A percentile compares a stretch with the other conserved stretches of the same genome.
Conservation (phyloP, 2,113 vertebrate species). For the Lophotis ruficrista region DNA sequence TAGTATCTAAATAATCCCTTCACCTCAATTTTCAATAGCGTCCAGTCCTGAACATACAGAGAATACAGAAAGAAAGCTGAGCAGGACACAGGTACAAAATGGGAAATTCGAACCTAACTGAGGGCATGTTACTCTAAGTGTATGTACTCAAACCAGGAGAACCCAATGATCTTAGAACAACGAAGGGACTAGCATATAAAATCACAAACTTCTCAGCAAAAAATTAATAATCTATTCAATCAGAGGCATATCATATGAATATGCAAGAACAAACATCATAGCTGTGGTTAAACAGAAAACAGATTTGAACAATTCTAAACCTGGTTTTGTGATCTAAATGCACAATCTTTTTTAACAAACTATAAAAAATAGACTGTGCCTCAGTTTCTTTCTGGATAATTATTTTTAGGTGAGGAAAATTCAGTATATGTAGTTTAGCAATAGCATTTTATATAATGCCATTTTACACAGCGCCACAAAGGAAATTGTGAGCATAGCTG, state of each 20-base stretch:
- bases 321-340: fast-evolving
- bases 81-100: not conserved
- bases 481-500: not conserved
- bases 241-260: not conserved
- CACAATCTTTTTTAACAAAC: not conserved
- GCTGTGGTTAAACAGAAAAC: not conserved
- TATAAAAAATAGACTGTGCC: not conserved
- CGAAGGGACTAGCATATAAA: not conserved
- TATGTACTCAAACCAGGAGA: not conserved
- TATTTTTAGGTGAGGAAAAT: not conserved
- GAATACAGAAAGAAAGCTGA: fast-evolving
- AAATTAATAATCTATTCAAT: not conserved
- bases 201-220: not conserved
- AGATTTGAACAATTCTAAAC: not conserved
- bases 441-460: not conserved
- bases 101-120: not conserved
- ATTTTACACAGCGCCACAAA: not conserved
- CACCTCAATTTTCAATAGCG: not conserved
- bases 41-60: not conserved
- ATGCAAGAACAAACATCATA: not conserved
- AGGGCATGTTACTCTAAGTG: fast-evolving
- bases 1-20: not conserved
- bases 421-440: not conserved
- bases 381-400: not conserved
- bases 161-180: not conserved